A percentile compares a stretch with the other conserved stretches of the same genome.
Evolutionary conservation across 2,888 invertebrate species (phyloP).

Genomic region (Nomada lathburiana): DNA sequence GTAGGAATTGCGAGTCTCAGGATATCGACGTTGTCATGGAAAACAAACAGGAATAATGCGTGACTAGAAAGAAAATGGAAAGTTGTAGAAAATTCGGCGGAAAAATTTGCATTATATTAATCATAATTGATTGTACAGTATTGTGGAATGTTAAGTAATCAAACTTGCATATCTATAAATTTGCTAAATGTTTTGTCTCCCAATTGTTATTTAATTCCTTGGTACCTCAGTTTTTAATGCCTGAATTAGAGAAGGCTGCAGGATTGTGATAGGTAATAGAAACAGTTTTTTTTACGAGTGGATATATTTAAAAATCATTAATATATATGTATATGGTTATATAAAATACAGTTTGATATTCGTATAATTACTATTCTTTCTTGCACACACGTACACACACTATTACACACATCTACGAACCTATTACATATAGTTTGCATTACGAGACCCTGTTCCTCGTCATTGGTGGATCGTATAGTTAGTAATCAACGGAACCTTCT

Average conservation of each 20-base stretch:
- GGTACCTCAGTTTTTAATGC: not conserved
- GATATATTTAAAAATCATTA: slow-evolving; percentile 46
- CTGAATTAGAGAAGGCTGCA: not conserved
- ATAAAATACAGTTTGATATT: slow-evolving; percentile 42
- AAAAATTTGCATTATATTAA: too few relatives aligned
- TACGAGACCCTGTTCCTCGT: slow-evolving; percentile 28
- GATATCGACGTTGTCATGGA: slow-evolving; percentile 57
- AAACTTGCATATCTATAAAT: not conserved
- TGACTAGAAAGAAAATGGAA: not conserved
- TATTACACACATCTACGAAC: slow-evolving; percentile 32
- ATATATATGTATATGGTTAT: slow-evolving; percentile 31
- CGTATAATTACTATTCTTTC: slow-evolving; percentile 18
- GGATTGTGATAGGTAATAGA: too few relatives aligned
- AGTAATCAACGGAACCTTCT: not conserved
- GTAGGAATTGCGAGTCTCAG: not conserved
- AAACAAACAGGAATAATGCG: slow-evolving; percentile 38
- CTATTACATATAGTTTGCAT: not conserved
- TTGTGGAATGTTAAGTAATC: too few relatives aligned
- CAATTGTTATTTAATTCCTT: too few relatives aligned
- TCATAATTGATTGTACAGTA: too few relatives aligned
- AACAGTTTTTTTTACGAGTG: slow-evolving; percentile 14
- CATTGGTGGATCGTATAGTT: slow-evolving; percentile 20
- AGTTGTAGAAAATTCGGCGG: not conserved
- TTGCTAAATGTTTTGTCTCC: too few relatives aligned
- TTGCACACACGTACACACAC: slow-evolving; percentile 41